These are phyloP conservation scores for Muscina levida DNA, from an alignment of 2,888 invertebrate genomes.

Conservation along the genomic window DNA sequence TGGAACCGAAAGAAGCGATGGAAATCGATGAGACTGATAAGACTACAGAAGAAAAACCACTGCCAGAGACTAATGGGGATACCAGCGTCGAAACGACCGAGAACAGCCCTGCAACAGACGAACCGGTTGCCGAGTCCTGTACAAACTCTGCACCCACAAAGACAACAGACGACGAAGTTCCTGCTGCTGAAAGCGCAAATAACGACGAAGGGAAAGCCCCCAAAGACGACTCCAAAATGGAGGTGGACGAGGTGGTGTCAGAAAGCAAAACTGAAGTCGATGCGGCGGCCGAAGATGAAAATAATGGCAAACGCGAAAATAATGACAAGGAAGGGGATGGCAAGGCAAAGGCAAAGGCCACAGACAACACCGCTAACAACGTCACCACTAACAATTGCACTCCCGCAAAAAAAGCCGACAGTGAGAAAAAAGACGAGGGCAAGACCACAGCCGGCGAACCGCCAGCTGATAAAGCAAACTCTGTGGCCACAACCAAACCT, in stretches of 20 bases:
- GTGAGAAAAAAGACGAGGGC: slow-evolving; percentile 46
- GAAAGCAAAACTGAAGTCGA: slow-evolving; percentile 44
- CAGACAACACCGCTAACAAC: slow-evolving; percentile 31
- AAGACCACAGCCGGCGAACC: slow-evolving; percentile 58
- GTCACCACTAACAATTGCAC: slow-evolving; percentile 44
- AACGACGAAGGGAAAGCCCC: slow-evolving; percentile 41
- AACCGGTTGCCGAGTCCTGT: slow-evolving; percentile 40
- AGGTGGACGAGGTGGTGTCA: slow-evolving; percentile 43
- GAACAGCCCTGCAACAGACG: slow-evolving; percentile 42
- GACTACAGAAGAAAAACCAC: slow-evolving; percentile 17
- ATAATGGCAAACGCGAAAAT: slow-evolving; percentile 1
- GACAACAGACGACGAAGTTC: slow-evolving; percentile 42
- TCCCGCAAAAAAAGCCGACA: slow-evolving; percentile 39
- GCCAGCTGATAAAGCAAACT: slow-evolving; percentile 47
- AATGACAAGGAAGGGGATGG: slow-evolving; percentile 2
- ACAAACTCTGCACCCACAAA: slow-evolving; percentile 4
- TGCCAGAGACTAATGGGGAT: slow-evolving; percentile 50
- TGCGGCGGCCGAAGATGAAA: slow-evolving; percentile 38
- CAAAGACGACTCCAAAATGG: slow-evolving; percentile 46
- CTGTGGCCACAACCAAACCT: slow-evolving; percentile 21
- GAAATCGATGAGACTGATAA: slow-evolving; percentile 51
- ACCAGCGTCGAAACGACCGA: slow-evolving; percentile 30
- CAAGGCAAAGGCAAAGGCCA: slow-evolving; percentile 34
- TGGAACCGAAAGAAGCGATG: slow-evolving; percentile 47
- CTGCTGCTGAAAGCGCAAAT: slow-evolving; percentile 45